Percentiles rank a stretch among this genome's conserved stretches.
These are phyloP conservation scores for Mus spretus DNA, from an alignment of 2,797 vertebrate genomes.

Conservation along the genomic window DNA sequence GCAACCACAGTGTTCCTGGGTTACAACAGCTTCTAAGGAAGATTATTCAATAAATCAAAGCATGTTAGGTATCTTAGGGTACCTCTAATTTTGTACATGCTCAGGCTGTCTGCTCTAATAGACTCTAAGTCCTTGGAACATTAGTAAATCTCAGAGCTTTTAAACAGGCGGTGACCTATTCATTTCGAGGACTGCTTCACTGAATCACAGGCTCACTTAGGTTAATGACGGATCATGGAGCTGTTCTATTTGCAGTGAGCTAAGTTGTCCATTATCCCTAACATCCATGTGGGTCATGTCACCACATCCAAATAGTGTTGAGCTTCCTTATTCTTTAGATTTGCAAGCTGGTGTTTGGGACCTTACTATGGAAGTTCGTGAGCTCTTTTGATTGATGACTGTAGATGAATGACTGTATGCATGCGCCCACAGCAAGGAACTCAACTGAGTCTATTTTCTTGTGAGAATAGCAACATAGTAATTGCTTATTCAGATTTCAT, in stretches of 20 bases:
- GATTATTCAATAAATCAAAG: slow-evolving; percentile 24
- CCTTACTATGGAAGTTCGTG: slow-evolving; percentile 71
- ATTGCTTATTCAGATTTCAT: slow-evolving; percentile 85
- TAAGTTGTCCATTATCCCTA: slow-evolving; percentile 89
- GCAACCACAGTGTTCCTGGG: neutral
- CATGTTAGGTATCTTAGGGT: neutral
- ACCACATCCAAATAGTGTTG: slow-evolving; percentile 90
- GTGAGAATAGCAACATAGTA: slow-evolving; percentile 86
- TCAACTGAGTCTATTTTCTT: slow-evolving; percentile 83
- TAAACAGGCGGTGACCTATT: slow-evolving; percentile 88
- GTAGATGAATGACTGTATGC: slow-evolving; percentile 83
- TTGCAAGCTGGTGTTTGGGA: slow-evolving; percentile 88
- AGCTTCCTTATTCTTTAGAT: slow-evolving; percentile 83
- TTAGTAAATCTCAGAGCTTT: slow-evolving; percentile 88
- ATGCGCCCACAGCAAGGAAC: slow-evolving; percentile 81
- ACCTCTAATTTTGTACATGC: slow-evolving; percentile 42
- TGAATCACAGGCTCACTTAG: slow-evolving; percentile 89
- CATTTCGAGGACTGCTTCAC: slow-evolving; percentile 85
- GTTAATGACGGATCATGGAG: slow-evolving; percentile 91
- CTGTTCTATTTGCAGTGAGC: slow-evolving; percentile 87
- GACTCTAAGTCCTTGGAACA: slow-evolving; percentile 82
- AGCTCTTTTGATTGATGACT: slow-evolving; percentile 77
- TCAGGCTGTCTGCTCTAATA: slow-evolving; percentile 76
- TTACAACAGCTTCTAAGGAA: slow-evolving; percentile 50
- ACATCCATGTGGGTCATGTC: slow-evolving; percentile 90